Percentiles rank a stretch among this genome's conserved stretches.
Evolutionary conservation across 2,113 vertebrate species (phyloP).

Genomic region (Nesogale talazaci): DNA sequence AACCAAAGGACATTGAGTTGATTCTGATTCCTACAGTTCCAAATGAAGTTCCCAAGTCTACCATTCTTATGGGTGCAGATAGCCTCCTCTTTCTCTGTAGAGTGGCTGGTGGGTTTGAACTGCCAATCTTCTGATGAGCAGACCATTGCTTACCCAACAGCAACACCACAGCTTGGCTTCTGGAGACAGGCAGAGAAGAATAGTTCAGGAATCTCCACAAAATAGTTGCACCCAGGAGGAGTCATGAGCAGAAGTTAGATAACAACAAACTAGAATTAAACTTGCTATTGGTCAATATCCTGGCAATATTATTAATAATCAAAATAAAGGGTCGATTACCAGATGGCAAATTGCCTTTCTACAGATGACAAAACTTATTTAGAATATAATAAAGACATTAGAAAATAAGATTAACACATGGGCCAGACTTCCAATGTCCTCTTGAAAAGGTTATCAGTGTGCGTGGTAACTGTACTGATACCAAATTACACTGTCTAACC

Average conservation of each 20-base stretch:
- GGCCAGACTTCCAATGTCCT: neutral
- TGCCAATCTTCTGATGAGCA: too few species aligned
- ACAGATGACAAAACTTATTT: slow-evolving; percentile 2
- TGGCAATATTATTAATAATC: slow-evolving; percentile 28
- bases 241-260: slow-evolving; percentile 25
- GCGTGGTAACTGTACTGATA: neutral
- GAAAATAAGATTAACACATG: neutral
- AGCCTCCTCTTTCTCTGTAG: too few species aligned
- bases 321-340: slow-evolving; percentile 4
- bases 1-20: too few species aligned
- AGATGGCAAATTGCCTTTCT: neutral
- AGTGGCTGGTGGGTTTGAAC: too few species aligned
- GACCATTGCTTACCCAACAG: too few species aligned
- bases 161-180: too few species aligned
- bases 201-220: neutral
- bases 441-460: neutral
- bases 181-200: neutral
- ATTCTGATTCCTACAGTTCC: too few species aligned
- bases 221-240: neutral
- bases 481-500: neutral
- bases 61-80: too few species aligned
- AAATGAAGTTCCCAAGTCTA: too few species aligned
- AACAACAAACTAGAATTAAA: slow-evolving; percentile 21
- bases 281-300: neutral
- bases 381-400: neutral